Evolutionary conservation across 2,888 invertebrate genomes (phyloP).

Genomic region (Brachypalpus laphriformis): DNA sequence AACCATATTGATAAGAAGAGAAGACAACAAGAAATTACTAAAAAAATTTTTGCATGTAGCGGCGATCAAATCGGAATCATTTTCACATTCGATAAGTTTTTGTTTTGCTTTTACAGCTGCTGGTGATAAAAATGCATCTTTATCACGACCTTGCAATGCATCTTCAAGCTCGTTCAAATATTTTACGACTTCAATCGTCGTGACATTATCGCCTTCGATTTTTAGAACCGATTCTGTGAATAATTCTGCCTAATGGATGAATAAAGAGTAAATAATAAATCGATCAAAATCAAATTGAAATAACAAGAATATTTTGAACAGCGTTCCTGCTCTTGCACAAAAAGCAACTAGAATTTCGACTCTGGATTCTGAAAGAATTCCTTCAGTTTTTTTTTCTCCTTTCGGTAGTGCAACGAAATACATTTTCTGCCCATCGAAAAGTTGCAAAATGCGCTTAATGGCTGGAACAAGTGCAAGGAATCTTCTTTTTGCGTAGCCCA

Average conservation of each 20-base stretch:
- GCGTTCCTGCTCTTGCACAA: slow-evolving; percentile 11
- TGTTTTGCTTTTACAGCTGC: not conserved
- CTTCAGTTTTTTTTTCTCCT: slow-evolving; percentile 4
- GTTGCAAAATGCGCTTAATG: slow-evolving; percentile 45
- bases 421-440: slow-evolving; percentile 21
- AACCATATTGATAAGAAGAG: not conserved
- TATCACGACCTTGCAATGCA: slow-evolving; percentile 18
- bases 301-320: no score
- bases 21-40: not conserved
- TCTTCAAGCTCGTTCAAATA: slow-evolving; percentile 37
- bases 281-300: no score
- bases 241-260: slow-evolving; percentile 45
- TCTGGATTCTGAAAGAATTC: not conserved
- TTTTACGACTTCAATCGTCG: slow-evolving; percentile 55
- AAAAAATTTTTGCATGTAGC: slow-evolving; percentile 9
- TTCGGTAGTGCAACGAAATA: slow-evolving; percentile 4
- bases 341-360: slow-evolving; percentile 11
- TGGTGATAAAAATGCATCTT: slow-evolving; percentile 21
- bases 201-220: slow-evolving; percentile 53
- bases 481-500: slow-evolving; percentile 60
- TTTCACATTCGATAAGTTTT: not conserved
- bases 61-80: not conserved
- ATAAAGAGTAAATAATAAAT: slow-evolving; percentile 8
- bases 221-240: slow-evolving; percentile 42
- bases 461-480: slow-evolving; percentile 51